A percentile compares a stretch with the other conserved stretches of the same genome.
Evolutionary conservation across 2,797 vertebrate genomes (phyloP).

Genomic region (Gila robusta): DNA sequence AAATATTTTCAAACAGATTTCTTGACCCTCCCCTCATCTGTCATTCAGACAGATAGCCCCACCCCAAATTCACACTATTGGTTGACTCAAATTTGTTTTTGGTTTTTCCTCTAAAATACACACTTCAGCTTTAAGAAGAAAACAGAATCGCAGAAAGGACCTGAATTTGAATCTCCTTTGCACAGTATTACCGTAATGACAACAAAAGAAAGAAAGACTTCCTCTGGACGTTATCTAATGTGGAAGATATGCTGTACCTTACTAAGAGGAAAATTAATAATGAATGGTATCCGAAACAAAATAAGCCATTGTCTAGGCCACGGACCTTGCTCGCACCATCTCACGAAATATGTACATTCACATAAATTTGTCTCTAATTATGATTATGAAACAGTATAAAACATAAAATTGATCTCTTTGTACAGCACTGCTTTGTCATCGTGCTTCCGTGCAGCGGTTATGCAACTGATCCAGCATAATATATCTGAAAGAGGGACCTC

Average conservation of each 20-base stretch:
- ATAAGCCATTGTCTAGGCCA: constrained; percentile 47
- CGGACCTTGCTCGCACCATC: constrained; percentile 38
- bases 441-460: constrained; percentile 64
- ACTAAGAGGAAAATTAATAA: neutral
- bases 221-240: constrained; percentile 9
- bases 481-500: constrained; percentile 42
- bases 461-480: constrained; percentile 60
- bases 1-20: neutral
- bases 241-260: constrained; percentile 16
- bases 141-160: neutral
- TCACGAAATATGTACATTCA: constrained; percentile 41
- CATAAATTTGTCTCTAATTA: constrained; percentile 40
- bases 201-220: constrained; percentile 17
- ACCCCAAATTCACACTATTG: neutral
- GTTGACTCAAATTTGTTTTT: neutral
- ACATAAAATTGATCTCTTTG: constrained; percentile 53
- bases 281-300: constrained; percentile 24
- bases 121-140: constrained; percentile 8
- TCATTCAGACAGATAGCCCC: neutral
- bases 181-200: constrained; percentile 27
- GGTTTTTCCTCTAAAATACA: neutral
- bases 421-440: constrained; percentile 61
- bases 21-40: neutral
- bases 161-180: neutral
- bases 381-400: constrained; percentile 45